Conservation (phyloP, 2,797 vertebrate genomes). For the Lateolabrax maculatus region DNA sequence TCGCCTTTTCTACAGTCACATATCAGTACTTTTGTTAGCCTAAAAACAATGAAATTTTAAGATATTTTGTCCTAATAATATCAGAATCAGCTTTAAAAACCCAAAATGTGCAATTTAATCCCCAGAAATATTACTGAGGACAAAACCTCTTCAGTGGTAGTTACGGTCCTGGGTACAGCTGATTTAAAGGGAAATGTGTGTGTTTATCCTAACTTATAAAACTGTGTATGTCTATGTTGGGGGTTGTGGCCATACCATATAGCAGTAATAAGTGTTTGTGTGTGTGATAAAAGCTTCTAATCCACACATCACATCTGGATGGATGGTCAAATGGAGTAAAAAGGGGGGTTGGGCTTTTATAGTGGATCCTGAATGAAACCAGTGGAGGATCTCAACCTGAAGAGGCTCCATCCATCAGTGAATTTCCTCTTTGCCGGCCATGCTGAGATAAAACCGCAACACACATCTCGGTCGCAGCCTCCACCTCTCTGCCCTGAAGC, state of each 20-base stretch:
- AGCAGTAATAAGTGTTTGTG: slow-evolving; percentile 44
- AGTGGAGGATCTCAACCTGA: slow-evolving; percentile 58
- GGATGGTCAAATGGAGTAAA: slow-evolving; percentile 62
- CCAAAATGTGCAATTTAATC: not conserved
- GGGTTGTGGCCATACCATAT: slow-evolving; percentile 37
- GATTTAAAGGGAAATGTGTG: not conserved
- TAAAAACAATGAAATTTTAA: not conserved
- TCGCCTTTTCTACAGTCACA: not conserved
- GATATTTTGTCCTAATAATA: not conserved
- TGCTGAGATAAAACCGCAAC: slow-evolving; percentile 37
- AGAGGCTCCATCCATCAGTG: slow-evolving; percentile 56
- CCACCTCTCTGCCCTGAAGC: slow-evolving; percentile 22
- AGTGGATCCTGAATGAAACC: slow-evolving; percentile 62
- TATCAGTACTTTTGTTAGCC: not conserved
- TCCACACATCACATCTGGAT: slow-evolving; percentile 81
- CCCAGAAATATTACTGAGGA: not conserved
- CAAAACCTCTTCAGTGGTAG: not conserved
- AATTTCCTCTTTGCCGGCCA: slow-evolving; percentile 50
- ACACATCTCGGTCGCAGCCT: slow-evolving; percentile 11
- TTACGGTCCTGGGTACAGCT: not conserved
- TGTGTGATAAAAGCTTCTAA: slow-evolving; percentile 78
- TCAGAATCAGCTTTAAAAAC: not conserved
- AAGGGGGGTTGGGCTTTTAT: slow-evolving; percentile 42
- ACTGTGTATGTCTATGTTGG: slow-evolving; percentile 28
- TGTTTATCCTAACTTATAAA: slow-evolving; percentile 43